Base-by-base conservation (phyloP, 2,888 invertebrate genomes). In the Tetrapedia diversipes region DNA sequence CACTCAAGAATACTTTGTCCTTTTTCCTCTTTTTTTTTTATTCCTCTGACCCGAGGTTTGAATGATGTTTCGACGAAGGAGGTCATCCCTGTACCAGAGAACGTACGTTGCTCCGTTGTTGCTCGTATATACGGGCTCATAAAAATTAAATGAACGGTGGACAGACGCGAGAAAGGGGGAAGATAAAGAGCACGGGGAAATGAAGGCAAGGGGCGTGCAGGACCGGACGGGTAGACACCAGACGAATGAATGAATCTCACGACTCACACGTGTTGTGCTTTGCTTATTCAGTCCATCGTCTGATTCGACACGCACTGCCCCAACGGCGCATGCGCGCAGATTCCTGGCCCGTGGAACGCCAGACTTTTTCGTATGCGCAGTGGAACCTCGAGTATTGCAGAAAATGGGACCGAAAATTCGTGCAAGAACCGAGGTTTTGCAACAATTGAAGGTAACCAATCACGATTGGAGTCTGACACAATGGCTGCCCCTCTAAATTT, bases 201-300 rank as follows among this genome's bases (percentile, higher is more conserved):
- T 72, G 77, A 77, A 68, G 71, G 66, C 54, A 72, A 76, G 49
- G 61, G 68, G 24, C 27, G 32, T 2, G 19, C 10, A 39, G 63
- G 60, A 27, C n/a, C 3, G 37, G 43, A 19, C 37, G 43, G 77
- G 37, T 29, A 43, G 57, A 45, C 65, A 64, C 66, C 80, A 78
- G 80, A 79, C 86, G 83, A 83, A 80, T 85, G 85, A 86, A 86
- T 86, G 86, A 85, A 86, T 83, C 81, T 81, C 84, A 84, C 83
- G 79, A 72, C 74, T 76, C 82, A 82, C 79, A 79, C 79, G 83
- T 83, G 86, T 86, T 86, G 76, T 65, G 81, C 74, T 80, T 83
- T 77, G 81, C 77, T 79, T 81, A 81, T 84, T 86, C 84, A 69
- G 76, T 65, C 51, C 77, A 69, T 77, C 82, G 79, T 59, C 77